Conservation (phyloP, 2,113 vertebrate genomes). For the Mixornis gularis region DNA sequence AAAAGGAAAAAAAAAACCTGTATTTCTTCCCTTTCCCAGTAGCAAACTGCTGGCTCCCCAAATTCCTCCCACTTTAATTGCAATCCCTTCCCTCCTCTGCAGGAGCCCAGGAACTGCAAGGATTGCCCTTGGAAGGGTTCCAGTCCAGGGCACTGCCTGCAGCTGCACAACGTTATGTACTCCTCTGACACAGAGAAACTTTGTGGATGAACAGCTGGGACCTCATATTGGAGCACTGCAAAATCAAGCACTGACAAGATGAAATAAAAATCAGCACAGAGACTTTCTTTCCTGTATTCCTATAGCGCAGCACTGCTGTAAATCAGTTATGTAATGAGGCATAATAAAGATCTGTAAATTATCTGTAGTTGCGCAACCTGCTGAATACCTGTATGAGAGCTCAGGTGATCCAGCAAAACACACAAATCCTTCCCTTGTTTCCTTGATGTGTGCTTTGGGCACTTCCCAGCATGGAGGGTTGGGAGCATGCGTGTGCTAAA, state of each 20-base stretch:
- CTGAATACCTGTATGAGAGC: not conserved
- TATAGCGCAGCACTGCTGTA: not conserved
- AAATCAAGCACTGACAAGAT: not conserved
- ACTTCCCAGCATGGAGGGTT: not conserved
- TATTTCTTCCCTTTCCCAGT: not conserved
- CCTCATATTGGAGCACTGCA: not conserved
- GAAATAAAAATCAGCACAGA: slow-evolving; percentile 41
- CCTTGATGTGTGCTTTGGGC: fast-evolving
- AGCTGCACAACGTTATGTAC: not conserved
- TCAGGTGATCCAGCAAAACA: not conserved
- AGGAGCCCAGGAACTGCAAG: not conserved
- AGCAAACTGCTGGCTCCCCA: not conserved
- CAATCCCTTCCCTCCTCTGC: not conserved
- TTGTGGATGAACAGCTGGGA: slow-evolving; percentile 38
- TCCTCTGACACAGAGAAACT: not conserved
- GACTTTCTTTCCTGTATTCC: not conserved
- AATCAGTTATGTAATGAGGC: not conserved
- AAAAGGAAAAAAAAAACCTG: fast-evolving
- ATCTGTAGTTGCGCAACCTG: not conserved
- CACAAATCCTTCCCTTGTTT: not conserved
- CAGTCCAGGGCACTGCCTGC: not conserved
- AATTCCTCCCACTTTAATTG: not conserved
- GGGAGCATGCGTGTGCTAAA: fast-evolving
- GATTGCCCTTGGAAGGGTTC: not conserved
- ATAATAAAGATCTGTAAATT: not conserved